A percentile compares a stretch with the other conserved stretches of the same genome.
These are phyloP conservation scores for Leptarthrus brevirostris DNA, from an alignment of 2,888 invertebrate genomes.

Conservation along the genomic window DNA sequence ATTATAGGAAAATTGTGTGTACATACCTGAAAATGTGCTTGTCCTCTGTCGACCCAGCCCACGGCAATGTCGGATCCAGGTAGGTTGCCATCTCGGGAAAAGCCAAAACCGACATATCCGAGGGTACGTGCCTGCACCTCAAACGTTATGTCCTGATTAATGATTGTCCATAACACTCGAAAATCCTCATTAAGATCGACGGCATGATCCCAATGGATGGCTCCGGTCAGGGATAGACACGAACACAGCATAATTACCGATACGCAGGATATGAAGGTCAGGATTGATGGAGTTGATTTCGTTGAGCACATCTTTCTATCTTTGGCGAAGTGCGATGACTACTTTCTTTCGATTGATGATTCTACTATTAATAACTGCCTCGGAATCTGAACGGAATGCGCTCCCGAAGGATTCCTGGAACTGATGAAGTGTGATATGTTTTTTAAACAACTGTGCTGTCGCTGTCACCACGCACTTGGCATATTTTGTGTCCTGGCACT, in stretches of 20 bases:
- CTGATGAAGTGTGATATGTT: conserved; percentile 3
- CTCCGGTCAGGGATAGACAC: conserved; percentile 53
- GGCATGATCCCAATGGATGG: conserved; percentile 70
- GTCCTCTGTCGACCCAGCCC: conserved; percentile 87
- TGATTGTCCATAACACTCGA: conserved; percentile 78
- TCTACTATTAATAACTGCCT: background rate
- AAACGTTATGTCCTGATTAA: conserved; percentile 82
- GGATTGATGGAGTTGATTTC: conserved; percentile 26
- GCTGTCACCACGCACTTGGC: background rate
- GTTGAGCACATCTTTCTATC: conserved; percentile 14
- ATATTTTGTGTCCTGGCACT: background rate
- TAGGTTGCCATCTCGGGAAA: conserved; percentile 83
- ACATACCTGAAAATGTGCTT: conserved; percentile 85
- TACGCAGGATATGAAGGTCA: conserved; percentile 33
- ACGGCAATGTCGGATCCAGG: conserved; percentile 87
- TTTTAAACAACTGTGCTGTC: background rate
- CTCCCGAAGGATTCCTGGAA: background rate
- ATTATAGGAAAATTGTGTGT: background rate
- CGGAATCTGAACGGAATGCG: background rate
- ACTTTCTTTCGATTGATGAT: background rate
- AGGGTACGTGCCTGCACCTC: conserved; percentile 84
- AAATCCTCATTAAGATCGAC: conserved; percentile 71
- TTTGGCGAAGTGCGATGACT: background rate
- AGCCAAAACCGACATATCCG: conserved; percentile 89
- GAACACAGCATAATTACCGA: conserved; percentile 44